These are phyloP conservation scores for Trichopria drosophilae DNA, from an alignment of 2,888 invertebrate genomes.

Conservation along the genomic window DNA sequence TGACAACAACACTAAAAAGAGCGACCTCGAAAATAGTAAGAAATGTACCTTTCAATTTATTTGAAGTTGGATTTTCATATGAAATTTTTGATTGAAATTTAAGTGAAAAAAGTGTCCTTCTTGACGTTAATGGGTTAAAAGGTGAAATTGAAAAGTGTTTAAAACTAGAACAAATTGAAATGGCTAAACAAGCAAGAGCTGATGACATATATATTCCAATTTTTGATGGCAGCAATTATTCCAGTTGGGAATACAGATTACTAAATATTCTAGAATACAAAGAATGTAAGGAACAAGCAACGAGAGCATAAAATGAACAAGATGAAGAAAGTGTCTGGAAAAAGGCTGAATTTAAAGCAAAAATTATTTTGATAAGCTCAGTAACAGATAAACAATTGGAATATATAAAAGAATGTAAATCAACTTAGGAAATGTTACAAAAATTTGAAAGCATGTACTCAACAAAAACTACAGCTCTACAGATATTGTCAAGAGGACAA, in stretches of 20 bases:
- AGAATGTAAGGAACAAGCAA: conserved; percentile 23
- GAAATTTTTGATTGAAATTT: too few relatives aligned
- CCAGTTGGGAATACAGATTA: conserved; percentile 29
- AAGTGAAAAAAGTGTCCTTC: too few relatives aligned
- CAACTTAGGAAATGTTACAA: conserved; percentile 27
- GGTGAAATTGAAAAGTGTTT: too few relatives aligned
- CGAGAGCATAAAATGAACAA: conserved; percentile 5
- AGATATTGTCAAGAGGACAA: conserved; percentile 30
- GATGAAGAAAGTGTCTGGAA: conserved; percentile 20
- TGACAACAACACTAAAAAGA: too few relatives aligned
- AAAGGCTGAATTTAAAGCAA: conserved; percentile 28
- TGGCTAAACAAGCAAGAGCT: too few relatives aligned
- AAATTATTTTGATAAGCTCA: conserved; percentile 26
- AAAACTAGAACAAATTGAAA: too few relatives aligned
- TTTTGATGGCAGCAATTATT: conserved; percentile 21
- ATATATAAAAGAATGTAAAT: conserved; percentile 26
- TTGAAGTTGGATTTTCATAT: too few relatives aligned
- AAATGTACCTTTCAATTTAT: too few relatives aligned
- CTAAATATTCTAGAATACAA: conserved; percentile 27
- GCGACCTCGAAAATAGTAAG: too few relatives aligned
- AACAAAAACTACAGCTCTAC: conserved; percentile 31
- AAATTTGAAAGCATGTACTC: conserved; percentile 32
- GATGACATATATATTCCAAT: too few relatives aligned
- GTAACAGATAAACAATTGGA: conserved; percentile 29
- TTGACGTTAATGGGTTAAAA: too few relatives aligned